Evolutionary conservation across 2,113 vertebrate species (phyloP).

Genomic region (Pelvicachromis taeniatus): DNA sequence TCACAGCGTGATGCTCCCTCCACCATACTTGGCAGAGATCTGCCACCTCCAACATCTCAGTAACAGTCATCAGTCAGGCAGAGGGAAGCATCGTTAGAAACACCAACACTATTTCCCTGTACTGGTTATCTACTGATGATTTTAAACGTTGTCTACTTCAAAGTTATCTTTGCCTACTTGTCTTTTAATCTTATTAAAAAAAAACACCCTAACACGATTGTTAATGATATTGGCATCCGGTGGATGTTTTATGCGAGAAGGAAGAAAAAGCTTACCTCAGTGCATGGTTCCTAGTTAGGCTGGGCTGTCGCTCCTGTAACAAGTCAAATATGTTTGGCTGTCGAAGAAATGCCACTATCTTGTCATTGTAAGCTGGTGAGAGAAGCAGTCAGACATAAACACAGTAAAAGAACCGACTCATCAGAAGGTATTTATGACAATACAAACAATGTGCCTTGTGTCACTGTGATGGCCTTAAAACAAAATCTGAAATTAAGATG

Average conservation of each 20-base stretch:
- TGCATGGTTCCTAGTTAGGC: constrained; percentile 86
- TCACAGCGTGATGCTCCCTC: neutral
- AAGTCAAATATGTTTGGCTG: constrained; percentile 97
- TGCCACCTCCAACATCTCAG: neutral
- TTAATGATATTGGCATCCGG: fast-evolving
- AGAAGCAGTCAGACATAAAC: neutral
- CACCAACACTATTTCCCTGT: neutral
- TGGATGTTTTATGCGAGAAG: neutral
- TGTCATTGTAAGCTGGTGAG: constrained; percentile 93
- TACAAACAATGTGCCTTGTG: neutral
- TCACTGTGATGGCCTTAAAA: neutral
- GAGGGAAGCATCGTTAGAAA: neutral
- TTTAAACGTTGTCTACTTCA: neutral
- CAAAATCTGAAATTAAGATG: neutral
- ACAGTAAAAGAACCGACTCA: fast-evolving
- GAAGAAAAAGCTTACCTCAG: constrained; percentile 78
- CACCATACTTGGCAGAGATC: neutral
- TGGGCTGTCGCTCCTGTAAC: constrained; percentile 94
- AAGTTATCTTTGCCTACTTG: neutral
- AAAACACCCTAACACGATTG: neutral
- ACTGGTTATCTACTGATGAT: neutral
- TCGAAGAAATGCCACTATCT: constrained; percentile 96
- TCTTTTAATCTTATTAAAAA: neutral
- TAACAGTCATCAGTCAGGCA: neutral
- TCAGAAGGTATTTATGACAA: neutral